phyloP scores from a whole-genome alignment of 1,140 invertebrate species.

The Drosophila miranda region DNA sequence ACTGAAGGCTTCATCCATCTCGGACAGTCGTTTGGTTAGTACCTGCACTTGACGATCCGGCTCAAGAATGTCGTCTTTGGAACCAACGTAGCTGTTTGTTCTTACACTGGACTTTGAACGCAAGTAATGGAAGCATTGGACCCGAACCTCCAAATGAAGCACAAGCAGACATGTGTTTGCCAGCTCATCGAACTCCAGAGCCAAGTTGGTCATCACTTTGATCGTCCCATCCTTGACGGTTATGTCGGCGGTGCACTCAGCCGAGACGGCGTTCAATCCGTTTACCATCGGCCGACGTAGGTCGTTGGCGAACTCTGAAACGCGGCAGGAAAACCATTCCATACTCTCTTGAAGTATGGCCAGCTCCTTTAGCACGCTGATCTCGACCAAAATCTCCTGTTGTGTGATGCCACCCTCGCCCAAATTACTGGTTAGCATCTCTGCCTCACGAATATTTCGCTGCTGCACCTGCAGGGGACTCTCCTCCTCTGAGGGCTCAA shows the following conservation, averaged over 20 bases:
- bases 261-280: slow-evolving; percentile 51
- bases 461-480: slow-evolving; percentile 90
- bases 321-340: slow-evolving; percentile 88
- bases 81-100: slow-evolving; percentile 69
- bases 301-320: slow-evolving; percentile 84
- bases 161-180: slow-evolving; percentile 95
- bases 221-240: slow-evolving; percentile 81
- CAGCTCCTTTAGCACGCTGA: slow-evolving; percentile 90
- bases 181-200: slow-evolving; percentile 92
- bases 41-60: slow-evolving; percentile 92
- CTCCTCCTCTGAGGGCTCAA: slow-evolving; percentile 86
- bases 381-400: slow-evolving; percentile 92
- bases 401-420: slow-evolving; percentile 92
- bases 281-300: slow-evolving; percentile 82
- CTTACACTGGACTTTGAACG: slow-evolving; percentile 81
- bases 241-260: slow-evolving; percentile 59
- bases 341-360: slow-evolving; percentile 96
- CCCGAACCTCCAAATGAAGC: slow-evolving; percentile 95
- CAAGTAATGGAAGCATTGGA: slow-evolving; percentile 97
- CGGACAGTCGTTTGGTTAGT: slow-evolving; percentile 89
- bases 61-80: slow-evolving; percentile 86
- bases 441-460: slow-evolving; percentile 93
- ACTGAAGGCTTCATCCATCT: slow-evolving; percentile 91
- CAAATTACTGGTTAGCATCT: slow-evolving; percentile 94
- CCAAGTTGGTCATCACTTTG: slow-evolving; percentile 85